Percentiles rank a stretch among this genome's conserved stretches.
These are phyloP conservation scores for Brevimyrus niger DNA, from an alignment of 2,113 vertebrate genomes.

Conservation along the genomic window DNA sequence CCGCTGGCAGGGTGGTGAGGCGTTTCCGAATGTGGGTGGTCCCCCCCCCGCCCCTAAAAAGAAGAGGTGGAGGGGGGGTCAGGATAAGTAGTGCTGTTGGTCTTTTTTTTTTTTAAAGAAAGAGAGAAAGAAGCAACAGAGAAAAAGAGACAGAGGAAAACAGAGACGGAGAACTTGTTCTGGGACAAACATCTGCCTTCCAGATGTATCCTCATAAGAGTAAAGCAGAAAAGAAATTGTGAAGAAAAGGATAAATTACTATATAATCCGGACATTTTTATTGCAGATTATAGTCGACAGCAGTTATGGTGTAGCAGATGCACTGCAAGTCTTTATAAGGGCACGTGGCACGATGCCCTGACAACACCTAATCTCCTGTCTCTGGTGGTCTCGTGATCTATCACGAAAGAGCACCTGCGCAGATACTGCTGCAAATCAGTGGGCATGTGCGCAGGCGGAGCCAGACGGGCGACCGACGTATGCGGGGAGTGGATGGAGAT, in stretches of 20 bases:
- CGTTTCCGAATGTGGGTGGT: constrained; percentile 70
- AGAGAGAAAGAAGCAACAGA: constrained; percentile 26
- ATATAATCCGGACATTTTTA: constrained; percentile 63
- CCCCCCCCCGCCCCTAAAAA: constrained; percentile 47
- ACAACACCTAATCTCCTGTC: no score
- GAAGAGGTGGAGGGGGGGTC: constrained; percentile 32
- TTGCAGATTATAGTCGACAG: constrained; percentile 52
- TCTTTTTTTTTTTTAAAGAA: constrained; percentile 30
- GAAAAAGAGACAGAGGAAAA: constrained; percentile 28
- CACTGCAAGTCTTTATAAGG: constrained; percentile 16
- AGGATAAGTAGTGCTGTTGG: constrained; percentile 55
- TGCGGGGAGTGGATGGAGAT: constrained; percentile 27
- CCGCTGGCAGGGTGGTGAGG: constrained; percentile 55
- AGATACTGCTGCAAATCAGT: constrained; percentile 59
- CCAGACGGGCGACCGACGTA: constrained; percentile 28
- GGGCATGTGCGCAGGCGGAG: constrained; percentile 39
- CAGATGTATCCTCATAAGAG: constrained; percentile 65
- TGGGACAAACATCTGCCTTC: constrained; percentile 59
- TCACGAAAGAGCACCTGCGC: constrained; percentile 61
- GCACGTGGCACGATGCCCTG: background rate
- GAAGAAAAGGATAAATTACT: constrained; percentile 63
- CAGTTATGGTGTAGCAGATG: constrained; percentile 29
- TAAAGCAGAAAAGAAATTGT: constrained; percentile 46
- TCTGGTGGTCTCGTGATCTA: constrained; percentile 31
- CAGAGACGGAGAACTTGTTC: constrained; percentile 37